Evolutionary conservation across 2,797 vertebrate species (phyloP), one percentile per base, ranked within the genome.

Genomic region (Aldrovandia affinis): DNA sequence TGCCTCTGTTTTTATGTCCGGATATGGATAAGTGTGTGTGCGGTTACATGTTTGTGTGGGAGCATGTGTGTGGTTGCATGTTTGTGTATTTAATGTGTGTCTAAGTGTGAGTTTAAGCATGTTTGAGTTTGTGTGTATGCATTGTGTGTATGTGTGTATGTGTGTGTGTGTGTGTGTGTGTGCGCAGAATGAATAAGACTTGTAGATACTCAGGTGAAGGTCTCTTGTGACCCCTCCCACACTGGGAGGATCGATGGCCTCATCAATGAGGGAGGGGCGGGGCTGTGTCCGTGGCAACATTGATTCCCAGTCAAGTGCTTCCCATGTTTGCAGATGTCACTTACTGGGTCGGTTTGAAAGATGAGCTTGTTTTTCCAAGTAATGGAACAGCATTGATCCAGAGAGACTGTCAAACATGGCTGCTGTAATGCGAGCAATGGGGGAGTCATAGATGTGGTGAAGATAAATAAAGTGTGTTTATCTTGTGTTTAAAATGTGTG

Each of bases 291-390:
- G 6, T 9, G 63, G 6, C 22, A 9, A 3, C 63, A 65, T 65
- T 28, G 3, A 28, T 61, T 30, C 28, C 28, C 63, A 28, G 63
- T 28, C 63, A 28, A 65, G 25, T 65, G 8, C 63, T 65, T 10
- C 28, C 63, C 63, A 8, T 65, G 63, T 65, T 65, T 65, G 63
- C 63, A 65, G 25, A 65, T 28, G 63, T 65, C 63, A 65, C 63
- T 65, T 28, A 65, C 28, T 30, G n/a, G 14, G 22, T 3, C 28
- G 25, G 63, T 28, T 22, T 65, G 63, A 65, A 65, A 65, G 63
- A 65, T 65, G 63, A 65, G 63, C 63, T 65, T 65, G 25, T 65
- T 65, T 28, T 65, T 28, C 63, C 63, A 65, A 65, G 25, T 65
- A 65, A 65, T 65, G 63, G 63, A 65, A 65, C 9, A 28, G 63